Evolutionary conservation across 2,797 vertebrate genomes (phyloP), one percentile per base, ranked within the genome.

Genomic region (Clamator glandarius): DNA sequence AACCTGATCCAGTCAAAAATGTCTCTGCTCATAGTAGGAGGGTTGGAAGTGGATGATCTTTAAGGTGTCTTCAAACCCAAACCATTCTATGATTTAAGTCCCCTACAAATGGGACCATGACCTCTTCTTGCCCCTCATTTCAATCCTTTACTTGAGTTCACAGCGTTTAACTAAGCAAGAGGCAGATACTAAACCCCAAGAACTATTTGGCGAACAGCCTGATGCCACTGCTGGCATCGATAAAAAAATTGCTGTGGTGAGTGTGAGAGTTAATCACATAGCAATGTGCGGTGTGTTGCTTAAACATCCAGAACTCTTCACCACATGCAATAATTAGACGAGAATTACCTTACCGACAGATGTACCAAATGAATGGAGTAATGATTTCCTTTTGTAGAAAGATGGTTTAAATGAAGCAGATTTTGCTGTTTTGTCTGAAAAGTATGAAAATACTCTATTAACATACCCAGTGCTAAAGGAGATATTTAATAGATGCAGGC

Each of bases 241-340:
- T 39, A n/a, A 39, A 63, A 44, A 18, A 62, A 55, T 69, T 77
- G 31, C 23, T 2, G 2, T 6, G n/a, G 15, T 44, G 54, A 12
- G 9, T 20, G 17, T 44, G 52, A 83, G 55, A 80, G 11, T 67
- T 61, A 52, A 68, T 67, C 55, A 35, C n/a, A 26, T 11, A 52
- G 10, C 68, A 46, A 86, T 80, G 44, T 12, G 33, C 9, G 1
- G 24, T 48, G 74, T 84, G 62, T 92, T 93, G 50, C 59, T 73
- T 70, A 84, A 89, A 76, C 48, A 51, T 62, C 63, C 77, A 70
- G 36, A 75, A 76, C 25, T 58, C 66, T 70, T 55, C 28, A 51
- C 12, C 6, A 15, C 36, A 26, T 78, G 67, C 50, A 64, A 61
- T 84, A 92, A 72, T 94, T 77, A 92, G 57, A n/a, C 52, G 63